Evolutionary conservation across 2,113 vertebrate species (phyloP).

Genomic region (Scalopus aquaticus): DNA sequence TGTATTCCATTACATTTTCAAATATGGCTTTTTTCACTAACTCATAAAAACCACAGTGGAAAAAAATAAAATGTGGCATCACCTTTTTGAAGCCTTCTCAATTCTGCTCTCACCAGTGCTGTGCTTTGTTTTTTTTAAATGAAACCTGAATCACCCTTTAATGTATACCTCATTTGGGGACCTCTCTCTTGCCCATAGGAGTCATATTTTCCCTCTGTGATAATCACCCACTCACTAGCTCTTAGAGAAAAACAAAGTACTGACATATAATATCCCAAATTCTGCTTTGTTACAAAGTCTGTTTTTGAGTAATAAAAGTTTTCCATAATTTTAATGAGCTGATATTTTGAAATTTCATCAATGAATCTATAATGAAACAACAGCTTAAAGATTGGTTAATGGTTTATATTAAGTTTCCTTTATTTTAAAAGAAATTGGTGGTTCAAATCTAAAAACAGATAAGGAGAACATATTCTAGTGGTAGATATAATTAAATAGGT

Average conservation of each 20-base stretch:
- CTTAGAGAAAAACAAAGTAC: background rate
- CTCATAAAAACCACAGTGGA: background rate
- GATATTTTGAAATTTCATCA: background rate
- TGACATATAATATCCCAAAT: background rate
- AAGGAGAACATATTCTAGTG: background rate
- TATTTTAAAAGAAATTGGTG: constrained; percentile 25
- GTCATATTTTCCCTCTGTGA: background rate
- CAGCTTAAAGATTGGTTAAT: background rate
- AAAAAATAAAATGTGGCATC: background rate
- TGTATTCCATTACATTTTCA: constrained; percentile 35
- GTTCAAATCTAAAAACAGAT: background rate
- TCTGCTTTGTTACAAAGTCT: background rate
- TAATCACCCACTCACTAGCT: background rate
- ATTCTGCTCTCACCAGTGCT: background rate
- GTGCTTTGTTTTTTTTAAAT: background rate
- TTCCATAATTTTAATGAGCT: background rate
- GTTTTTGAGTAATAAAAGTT: background rate
- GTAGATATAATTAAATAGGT: background rate
- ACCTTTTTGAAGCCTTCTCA: background rate
- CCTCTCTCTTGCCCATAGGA: background rate
- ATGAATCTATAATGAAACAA: background rate
- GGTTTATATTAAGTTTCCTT: background rate
- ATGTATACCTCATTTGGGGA: background rate
- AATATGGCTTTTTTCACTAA: constrained; percentile 23
- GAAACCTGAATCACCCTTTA: background rate